phyloP scores from a whole-genome alignment of 1,140 invertebrate species.

The Parapsyche elsis region DNA sequence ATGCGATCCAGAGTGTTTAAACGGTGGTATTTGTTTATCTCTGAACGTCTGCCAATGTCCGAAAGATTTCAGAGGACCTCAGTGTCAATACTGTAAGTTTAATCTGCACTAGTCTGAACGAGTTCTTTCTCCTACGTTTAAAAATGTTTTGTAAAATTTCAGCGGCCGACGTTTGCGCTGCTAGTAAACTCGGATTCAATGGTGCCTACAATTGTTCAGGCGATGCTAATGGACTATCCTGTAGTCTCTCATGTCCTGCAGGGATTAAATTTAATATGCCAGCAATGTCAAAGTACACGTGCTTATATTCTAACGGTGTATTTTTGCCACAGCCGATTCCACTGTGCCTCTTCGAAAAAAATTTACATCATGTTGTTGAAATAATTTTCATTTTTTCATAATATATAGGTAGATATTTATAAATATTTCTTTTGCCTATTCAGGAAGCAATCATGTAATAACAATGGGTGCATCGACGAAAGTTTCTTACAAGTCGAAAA shows the following conservation, averaged over 20 bases:
- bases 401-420: neutral
- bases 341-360: slow-evolving; percentile 76
- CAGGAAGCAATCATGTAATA: neutral
- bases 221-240: slow-evolving; percentile 70
- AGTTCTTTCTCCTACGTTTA: neutral
- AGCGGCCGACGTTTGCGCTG: slow-evolving; percentile 71
- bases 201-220: slow-evolving; percentile 79
- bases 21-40: slow-evolving; percentile 81
- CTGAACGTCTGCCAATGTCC: slow-evolving; percentile 82
- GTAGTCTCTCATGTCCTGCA: slow-evolving; percentile 74
- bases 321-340: slow-evolving; percentile 79
- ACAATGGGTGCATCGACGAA: neutral
- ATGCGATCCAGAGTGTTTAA: slow-evolving; percentile 79
- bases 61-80: slow-evolving; percentile 75
- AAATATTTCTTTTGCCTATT: neutral
- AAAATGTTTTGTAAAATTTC: slow-evolving; percentile 45
- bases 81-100: slow-evolving; percentile 81
- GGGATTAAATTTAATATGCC: slow-evolving; percentile 72
- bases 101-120: neutral
- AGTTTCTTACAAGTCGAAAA: neutral
- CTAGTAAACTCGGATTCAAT: slow-evolving; percentile 76
- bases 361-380: slow-evolving; percentile 16
- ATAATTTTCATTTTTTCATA: neutral
- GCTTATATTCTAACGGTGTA: slow-evolving; percentile 73
- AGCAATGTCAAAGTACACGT: slow-evolving; percentile 74